Evolutionary conservation across 1,140 invertebrate genomes (phyloP), one percentile per base, ranked within the genome.

Genomic region (Drosophila sproati): DNA sequence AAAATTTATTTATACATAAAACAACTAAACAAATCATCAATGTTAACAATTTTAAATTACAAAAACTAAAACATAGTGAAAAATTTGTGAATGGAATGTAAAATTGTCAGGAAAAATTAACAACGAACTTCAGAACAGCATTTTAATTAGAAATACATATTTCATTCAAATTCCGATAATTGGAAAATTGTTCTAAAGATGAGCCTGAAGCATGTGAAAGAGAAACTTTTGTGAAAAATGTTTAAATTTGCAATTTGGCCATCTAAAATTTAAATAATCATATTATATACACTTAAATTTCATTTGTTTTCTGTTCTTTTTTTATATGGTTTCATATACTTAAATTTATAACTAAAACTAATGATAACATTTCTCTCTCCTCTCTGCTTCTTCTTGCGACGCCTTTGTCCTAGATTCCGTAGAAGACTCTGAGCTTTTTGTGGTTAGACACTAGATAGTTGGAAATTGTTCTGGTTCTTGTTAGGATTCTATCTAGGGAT

Each of bases 301-400:
- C 20, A 29, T 52, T 63, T 37, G n/a, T 76, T 55, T 29, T 51
- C 54, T 60, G 12, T 60, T 57, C 31, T 48, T 63, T 72, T 59
- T 61, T 20, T 20, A 20, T 51, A 86, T 62, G 75, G 76, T 78
- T 73, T 77, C 43, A 71, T 63, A 39, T 62, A 68, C 85, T 88
- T 88, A 89, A 80, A 72, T 68, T 71, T 90, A 89, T 39, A 90
- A 89, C 59, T 90, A 81, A 78, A 90, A 86, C 85, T 89, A 89
- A 90, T 89, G 85, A 89, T 89, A 89, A 89, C 83, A 88, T 89
- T 87, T 83, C 57, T 60, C 70, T 67, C 68, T 61, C 34, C 6
- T 6, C 31, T 47, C 7, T 35, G 2, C 2, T 8, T 28, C 37
- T 20, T 63, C 39, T 43, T 43, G 37, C 37, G 2, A 3, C 6